Evolutionary conservation across 2,888 invertebrate genomes (phyloP), one percentile per base, ranked within the genome.

Genomic region (Lasioglossum leucozonium): DNA sequence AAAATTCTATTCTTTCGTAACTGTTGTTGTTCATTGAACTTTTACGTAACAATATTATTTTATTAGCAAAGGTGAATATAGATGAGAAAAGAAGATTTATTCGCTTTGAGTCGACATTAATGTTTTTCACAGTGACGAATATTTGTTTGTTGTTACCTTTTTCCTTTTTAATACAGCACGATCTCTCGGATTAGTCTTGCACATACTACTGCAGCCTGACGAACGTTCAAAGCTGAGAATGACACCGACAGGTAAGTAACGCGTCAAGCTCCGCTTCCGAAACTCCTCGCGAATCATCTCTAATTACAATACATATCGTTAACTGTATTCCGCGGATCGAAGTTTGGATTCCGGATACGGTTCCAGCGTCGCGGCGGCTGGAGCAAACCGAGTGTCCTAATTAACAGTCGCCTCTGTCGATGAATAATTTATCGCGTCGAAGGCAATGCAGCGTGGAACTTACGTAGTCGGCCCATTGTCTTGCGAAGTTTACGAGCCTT

Each of bases 281-380:
- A 82, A 65, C 77, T 80, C 26, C 77, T 72, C 75, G 44, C 44
- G 74, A 81, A 75, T 84, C 77, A 75, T 80, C 74, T 72, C 67
- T 65, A 58, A 58, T 58, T 55, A 22, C 72, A 42, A 73, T 37
- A 22, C 34, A 34, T 58, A 81, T 76, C 76, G 51, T 22, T 37
- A 22, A 4, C 40, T 37, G 55, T 72, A 13, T 26, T 51, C 34
- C 34, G 34, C 74, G 40, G 18, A 34, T 40, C 22, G 22, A 16
- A n/a, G 65, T n/a, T 58, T 40, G 37, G 8, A 34, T 51, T 30
- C 62, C 30, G 2, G 65, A 6, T 42, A 30, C 11, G 42, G 30
- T 26, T n/a, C n/a, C 6, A 34, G 22, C 42, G 0, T 44, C 62
- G 5, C 26, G 22, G 4, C 76, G 44, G 42, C 37, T 76, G 4